phyloP scores from a whole-genome alignment of 2,888 invertebrate species.

The Oeneis ivallda region DNA sequence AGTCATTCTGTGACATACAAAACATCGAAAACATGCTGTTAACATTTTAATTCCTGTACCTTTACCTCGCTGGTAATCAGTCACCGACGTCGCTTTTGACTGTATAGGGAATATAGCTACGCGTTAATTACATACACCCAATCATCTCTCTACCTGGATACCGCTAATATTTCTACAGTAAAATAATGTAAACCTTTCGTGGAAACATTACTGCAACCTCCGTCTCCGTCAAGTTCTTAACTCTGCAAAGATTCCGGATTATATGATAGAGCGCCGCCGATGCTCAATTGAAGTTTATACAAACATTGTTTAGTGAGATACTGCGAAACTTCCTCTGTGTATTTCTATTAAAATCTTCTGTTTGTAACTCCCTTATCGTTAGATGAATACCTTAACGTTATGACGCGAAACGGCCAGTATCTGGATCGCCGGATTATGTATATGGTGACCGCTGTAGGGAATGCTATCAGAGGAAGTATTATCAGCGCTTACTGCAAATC shows the following conservation, averaged over 20 bases:
- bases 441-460: background rate
- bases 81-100: background rate
- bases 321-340: slow-evolving; percentile 2
- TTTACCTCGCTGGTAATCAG: slow-evolving; percentile 10
- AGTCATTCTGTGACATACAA: slow-evolving; percentile 5
- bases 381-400: background rate
- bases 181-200: slow-evolving; percentile 4
- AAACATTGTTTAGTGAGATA: background rate
- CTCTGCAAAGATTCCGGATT: background rate
- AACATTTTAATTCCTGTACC: background rate
- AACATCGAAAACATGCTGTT: slow-evolving; percentile 10
- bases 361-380: background rate
- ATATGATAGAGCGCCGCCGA: background rate
- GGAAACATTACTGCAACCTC: slow-evolving; percentile 4
- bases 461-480: slow-evolving; percentile 4
- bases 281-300: background rate
- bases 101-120: background rate
- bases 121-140: background rate
- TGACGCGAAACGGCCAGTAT: background rate
- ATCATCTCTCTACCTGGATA: background rate
- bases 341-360: background rate
- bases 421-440: background rate
- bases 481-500: slow-evolving; percentile 1
- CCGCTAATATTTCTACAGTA: background rate
- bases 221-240: background rate